A percentile compares a stretch with the other conserved stretches of the same genome.
phyloP scores from a whole-genome alignment of 2,797 vertebrate genomes.

The Chloroceryle amazona region DNA sequence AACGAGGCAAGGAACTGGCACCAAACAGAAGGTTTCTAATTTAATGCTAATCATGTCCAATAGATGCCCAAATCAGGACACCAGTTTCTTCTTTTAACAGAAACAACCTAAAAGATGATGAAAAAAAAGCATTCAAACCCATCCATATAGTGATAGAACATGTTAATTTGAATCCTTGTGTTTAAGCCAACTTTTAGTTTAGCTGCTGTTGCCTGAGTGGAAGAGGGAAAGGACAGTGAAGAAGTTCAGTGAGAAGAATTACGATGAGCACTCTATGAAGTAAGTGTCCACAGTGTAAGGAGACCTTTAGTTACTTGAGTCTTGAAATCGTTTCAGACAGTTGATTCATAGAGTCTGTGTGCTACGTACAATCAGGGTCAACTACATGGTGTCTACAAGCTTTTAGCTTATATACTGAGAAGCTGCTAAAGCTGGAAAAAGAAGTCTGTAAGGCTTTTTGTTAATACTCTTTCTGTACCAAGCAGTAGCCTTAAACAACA shows the following conservation, averaged over 20 bases:
- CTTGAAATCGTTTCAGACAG: not conserved
- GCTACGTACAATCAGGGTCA: not conserved
- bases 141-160: not conserved
- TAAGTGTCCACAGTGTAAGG: not conserved
- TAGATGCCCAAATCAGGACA: not conserved
- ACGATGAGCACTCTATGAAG: too few relatives aligned
- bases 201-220: not conserved
- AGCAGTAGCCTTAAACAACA: not conserved
- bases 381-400: not conserved
- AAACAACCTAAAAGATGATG: not conserved
- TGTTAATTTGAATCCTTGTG: not conserved
- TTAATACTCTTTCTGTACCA: not conserved
- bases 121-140: not conserved
- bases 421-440: not conserved
- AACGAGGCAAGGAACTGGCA: not conserved
- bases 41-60: not conserved
- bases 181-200: not conserved
- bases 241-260: not conserved
- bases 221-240: not conserved
- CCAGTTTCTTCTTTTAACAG: not conserved
- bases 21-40: not conserved
- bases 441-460: not conserved
- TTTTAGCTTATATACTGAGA: not conserved
- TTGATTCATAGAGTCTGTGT: not conserved
- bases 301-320: not conserved